phyloP scores from a whole-genome alignment of 2,888 invertebrate genomes.

The Vanessa cardui region DNA sequence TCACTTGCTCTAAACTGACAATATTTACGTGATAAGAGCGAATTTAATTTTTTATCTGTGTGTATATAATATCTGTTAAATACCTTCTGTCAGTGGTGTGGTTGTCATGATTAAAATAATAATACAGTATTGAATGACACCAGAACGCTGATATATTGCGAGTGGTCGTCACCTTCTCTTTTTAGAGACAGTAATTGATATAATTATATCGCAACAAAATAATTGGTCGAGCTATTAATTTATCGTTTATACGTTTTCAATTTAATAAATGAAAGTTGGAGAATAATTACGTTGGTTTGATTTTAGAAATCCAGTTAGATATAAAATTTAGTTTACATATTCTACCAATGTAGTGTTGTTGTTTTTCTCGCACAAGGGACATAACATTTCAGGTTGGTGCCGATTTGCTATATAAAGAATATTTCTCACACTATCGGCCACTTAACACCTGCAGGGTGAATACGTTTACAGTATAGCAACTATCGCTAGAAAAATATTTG shows the following conservation, averaged over 20 bases:
- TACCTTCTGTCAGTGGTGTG: background rate
- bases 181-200: constrained; percentile 1
- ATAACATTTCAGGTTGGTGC: too few relatives aligned
- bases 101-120: background rate
- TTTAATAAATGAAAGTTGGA: constrained; percentile 4
- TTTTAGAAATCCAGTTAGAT: background rate
- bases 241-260: constrained; percentile 2
- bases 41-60: too few relatives aligned
- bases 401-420: too few relatives aligned
- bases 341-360: background rate
- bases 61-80: too few relatives aligned
- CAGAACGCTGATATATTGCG: background rate
- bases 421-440: too few relatives aligned
- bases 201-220: constrained; percentile 1
- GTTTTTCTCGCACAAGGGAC: too few relatives aligned
- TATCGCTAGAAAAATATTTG: too few relatives aligned
- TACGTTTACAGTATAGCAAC: too few relatives aligned
- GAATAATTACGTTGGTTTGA: constrained; percentile 2
- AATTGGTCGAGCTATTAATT: background rate
- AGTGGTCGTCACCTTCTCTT: background rate
- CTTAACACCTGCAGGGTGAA: too few relatives aligned
- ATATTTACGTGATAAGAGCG: too few relatives aligned
- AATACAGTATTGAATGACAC: background rate
- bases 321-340: background rate
- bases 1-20: too few relatives aligned